Evolutionary conservation across 2,797 vertebrate species (phyloP).

Genomic region (Pantherophis alleghaniensis): DNA sequence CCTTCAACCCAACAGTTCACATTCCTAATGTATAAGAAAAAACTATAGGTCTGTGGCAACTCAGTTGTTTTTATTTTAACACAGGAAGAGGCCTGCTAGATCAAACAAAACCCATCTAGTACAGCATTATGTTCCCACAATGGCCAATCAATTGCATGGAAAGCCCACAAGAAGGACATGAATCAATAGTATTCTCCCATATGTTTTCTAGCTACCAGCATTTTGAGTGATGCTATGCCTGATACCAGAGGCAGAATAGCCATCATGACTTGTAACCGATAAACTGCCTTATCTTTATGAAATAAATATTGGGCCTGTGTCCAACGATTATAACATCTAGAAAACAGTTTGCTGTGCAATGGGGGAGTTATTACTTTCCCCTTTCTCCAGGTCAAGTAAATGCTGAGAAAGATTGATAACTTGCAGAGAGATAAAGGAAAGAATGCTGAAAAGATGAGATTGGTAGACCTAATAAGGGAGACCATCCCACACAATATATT

Average conservation of each 20-base stretch:
- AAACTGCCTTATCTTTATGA: background rate
- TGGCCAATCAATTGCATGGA: background rate
- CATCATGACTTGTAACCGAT: background rate
- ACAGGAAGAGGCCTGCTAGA: background rate
- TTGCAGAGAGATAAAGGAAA: slow-evolving; percentile 1
- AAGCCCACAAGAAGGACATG: background rate
- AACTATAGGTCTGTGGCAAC: background rate
- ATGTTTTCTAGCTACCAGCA: background rate
- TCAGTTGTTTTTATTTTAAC: background rate
- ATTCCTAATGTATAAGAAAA: background rate
- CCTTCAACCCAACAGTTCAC: background rate
- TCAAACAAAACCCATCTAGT: background rate
- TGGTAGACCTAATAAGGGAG: slow-evolving; percentile 9
- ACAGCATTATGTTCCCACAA: background rate
- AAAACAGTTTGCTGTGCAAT: background rate
- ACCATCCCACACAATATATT: background rate
- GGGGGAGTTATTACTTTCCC: background rate
- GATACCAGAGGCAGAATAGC: background rate
- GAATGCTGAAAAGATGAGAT: background rate
- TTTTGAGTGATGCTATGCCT: background rate
- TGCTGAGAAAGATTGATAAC: background rate
- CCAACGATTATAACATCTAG: background rate
- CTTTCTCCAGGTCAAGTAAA: background rate
- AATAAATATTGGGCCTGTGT: background rate
- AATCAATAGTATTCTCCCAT: background rate